A percentile compares a stretch with the other conserved stretches of the same genome.
phyloP scores from a whole-genome alignment of 2,113 vertebrate species.

The Pseudorhombus dupliciocellatus region DNA sequence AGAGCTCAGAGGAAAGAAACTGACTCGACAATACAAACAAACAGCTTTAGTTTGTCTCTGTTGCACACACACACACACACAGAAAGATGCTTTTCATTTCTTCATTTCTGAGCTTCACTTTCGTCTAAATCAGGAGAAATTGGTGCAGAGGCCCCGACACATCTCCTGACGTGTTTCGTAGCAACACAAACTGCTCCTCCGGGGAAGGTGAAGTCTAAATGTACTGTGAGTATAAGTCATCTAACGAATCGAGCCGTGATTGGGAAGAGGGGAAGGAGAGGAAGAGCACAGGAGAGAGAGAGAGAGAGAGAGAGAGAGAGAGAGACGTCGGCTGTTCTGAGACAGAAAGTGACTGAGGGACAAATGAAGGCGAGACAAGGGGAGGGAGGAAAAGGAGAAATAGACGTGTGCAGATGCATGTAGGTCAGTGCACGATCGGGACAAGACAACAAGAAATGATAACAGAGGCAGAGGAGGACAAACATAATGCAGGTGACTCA shows the following conservation, averaged over 20 bases:
- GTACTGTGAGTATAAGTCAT: neutral
- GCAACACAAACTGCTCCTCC: constrained; percentile 30
- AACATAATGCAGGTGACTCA: neutral
- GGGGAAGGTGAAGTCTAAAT: constrained; percentile 9
- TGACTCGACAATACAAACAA: no score
- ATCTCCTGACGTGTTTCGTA: constrained; percentile 15
- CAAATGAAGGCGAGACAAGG: neutral
- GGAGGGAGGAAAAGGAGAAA: constrained; percentile 2
- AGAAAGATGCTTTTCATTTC: neutral
- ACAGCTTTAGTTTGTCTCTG: no score
- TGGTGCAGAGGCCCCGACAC: constrained; percentile 5
- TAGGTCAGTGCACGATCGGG: constrained; percentile 49
- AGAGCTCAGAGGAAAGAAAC: neutral
- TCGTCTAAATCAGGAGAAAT: neutral
- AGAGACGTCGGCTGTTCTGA: constrained; percentile 10
- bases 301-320: no score
- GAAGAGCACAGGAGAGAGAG: no score
- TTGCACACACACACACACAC: no score
- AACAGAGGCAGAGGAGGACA: neutral
- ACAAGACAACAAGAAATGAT: neutral
- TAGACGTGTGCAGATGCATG: constrained; percentile 49
- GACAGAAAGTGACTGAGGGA: neutral
- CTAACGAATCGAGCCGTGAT: neutral
- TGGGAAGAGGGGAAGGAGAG: neutral
- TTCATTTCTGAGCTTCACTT: neutral